Evolutionary conservation across 1,140 invertebrate species (phyloP).

Genomic region (Elysia chlorotica): DNA sequence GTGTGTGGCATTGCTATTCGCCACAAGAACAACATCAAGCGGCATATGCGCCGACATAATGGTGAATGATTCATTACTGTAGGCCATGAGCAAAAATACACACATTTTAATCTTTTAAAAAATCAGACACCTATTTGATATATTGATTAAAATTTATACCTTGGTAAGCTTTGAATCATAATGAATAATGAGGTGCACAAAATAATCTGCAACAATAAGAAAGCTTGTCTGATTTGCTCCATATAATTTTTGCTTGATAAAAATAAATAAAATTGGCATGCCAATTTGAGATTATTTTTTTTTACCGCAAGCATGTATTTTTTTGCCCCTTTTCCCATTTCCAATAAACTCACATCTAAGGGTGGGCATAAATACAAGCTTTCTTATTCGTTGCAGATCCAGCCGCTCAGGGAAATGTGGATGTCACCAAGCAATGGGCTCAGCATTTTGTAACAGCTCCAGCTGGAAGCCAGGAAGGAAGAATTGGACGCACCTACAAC

Average conservation of each 20-base stretch:
- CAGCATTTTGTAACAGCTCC: conserved; percentile 15
- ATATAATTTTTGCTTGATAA: too few relatives aligned
- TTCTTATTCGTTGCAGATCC: conserved; percentile 26
- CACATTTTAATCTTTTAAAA: too few relatives aligned
- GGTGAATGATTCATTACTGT: too few relatives aligned
- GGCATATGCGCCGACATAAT: conserved; percentile 29
- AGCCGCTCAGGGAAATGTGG: conserved; percentile 7
- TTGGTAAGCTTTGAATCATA: too few relatives aligned
- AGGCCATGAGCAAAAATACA: too few relatives aligned
- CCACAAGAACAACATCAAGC: conserved; percentile 26
- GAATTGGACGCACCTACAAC: conserved; percentile 6
- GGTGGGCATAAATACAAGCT: conserved; percentile 25
- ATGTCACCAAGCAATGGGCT: conserved; percentile 8
- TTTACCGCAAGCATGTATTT: too few relatives aligned
- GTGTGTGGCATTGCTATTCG: conserved; percentile 16
- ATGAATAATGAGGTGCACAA: too few relatives aligned
- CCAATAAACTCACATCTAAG: not conserved
- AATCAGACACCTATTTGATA: too few relatives aligned
- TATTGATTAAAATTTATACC: too few relatives aligned
- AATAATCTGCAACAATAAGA: conserved; percentile 14
- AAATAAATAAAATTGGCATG: too few relatives aligned
- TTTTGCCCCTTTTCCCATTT: not conserved
- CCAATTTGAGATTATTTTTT: too few relatives aligned
- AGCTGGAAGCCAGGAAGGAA: not conserved
- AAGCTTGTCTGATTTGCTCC: conserved; percentile 18